Base-by-base conservation (phyloP, 2,888 invertebrate genomes). In the Orthosia cruda region DNA sequence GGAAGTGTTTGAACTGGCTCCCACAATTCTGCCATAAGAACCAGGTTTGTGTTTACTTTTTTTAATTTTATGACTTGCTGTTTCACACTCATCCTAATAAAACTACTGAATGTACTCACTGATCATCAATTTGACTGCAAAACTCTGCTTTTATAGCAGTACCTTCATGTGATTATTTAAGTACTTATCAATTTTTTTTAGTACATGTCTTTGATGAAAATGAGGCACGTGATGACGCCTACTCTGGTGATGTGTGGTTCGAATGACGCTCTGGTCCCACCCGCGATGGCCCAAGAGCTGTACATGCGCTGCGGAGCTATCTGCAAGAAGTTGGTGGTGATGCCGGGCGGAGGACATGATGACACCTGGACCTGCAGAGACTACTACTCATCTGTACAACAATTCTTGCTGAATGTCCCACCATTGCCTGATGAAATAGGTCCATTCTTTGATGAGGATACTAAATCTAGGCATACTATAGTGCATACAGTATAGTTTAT, bases 321-420 rank as follows among this genome's bases (percentile, higher is more conserved):
- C 32, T 97, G 97, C 87, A 99, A 99, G 95, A 98, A 98, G 84
- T 94, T 99, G 61, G 95, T 98, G 32, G 97, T 98, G 89, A 97
- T 99, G 93, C 97, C 98, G 3, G 97, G 98, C 26, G 99, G 99
- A 2, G 98, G 98, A 0, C 99, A 99, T 94, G 99, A 99, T 91
- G 99, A 99, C 93, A 99, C 99, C 0, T 99, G 99, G 99, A 98
- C 98, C 77, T 98, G 98, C 88, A 97, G 98, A 79, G 98, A 98
- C 81, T 99, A 99, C 89, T 98, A 98, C 89, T 93, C 97, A 40
- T 95, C 96, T 2, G 91, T 97, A 76, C 97, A 97, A 87, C 94
- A 97, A 78, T 97, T 97, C 87, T 90, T 97, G 70, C 58, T 88
- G 13, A 94, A 93, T 77, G 92, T 94, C 0, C 95, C 96, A 11